Evolutionary conservation across 2,888 invertebrate species (phyloP).

Genomic region (Pseudoips prasinana): DNA sequence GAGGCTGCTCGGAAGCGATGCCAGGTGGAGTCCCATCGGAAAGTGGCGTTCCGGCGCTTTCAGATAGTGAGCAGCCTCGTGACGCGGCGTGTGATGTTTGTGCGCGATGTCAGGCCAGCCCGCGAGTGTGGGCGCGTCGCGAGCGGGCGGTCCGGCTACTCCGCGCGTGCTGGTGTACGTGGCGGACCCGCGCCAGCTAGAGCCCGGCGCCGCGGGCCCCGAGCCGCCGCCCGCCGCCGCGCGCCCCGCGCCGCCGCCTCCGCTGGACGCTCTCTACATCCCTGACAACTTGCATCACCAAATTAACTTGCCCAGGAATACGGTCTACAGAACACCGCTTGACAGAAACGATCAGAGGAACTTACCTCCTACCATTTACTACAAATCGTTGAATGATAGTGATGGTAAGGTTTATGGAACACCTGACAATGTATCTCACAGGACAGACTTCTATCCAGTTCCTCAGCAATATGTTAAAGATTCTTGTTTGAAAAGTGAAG

Average conservation of each 20-base stretch:
- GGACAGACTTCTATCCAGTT: conserved; percentile 52
- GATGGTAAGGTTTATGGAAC: conserved; percentile 54
- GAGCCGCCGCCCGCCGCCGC: conserved; percentile 50
- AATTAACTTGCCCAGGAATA: conserved; percentile 45
- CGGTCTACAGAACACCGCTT: conserved; percentile 47
- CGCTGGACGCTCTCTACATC: conserved; percentile 50
- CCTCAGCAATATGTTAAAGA: conserved; percentile 59
- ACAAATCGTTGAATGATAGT: conserved; percentile 55
- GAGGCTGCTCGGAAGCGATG: conserved; percentile 63
- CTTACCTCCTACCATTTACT: conserved; percentile 50
- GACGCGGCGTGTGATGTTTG: conserved; percentile 86
- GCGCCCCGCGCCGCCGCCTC: conserved; percentile 29
- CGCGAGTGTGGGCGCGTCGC: conserved; percentile 85
- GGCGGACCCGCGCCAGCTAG: conserved; percentile 78
- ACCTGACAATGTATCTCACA: conserved; percentile 45
- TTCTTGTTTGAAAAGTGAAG: conserved; percentile 48
- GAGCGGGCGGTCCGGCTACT: conserved; percentile 74
- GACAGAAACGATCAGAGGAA: conserved; percentile 51
- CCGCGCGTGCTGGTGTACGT: conserved; percentile 80
- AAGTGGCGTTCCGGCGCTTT: conserved; percentile 59
- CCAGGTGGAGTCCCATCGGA: conserved; percentile 56
- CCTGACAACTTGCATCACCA: conserved; percentile 55
- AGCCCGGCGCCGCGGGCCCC: conserved; percentile 69
- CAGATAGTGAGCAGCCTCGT: conserved; percentile 71
- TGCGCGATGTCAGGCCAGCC: conserved; percentile 90